Percentiles rank a stretch among this genome's conserved stretches.
Conservation (phyloP, 2,888 invertebrate species). For the Chirona hameri region DNA sequence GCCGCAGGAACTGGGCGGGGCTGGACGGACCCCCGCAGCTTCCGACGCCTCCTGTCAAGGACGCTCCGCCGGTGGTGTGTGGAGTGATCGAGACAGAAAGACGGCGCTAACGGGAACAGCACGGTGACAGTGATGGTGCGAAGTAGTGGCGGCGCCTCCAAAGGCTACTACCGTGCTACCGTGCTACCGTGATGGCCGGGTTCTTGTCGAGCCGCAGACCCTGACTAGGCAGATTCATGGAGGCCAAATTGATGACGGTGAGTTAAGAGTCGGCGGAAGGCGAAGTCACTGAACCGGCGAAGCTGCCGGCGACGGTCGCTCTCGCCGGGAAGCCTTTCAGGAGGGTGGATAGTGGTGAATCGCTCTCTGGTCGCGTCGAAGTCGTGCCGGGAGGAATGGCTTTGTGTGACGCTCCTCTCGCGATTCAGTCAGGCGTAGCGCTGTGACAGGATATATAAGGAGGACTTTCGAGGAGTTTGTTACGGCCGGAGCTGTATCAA, state of each 20-base stretch:
- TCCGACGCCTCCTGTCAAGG: background rate
- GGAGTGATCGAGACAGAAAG: background rate
- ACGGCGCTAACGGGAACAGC: background rate
- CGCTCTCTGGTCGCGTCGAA: background rate
- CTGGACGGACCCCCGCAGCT: background rate
- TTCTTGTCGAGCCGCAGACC: background rate
- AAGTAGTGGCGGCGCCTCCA: too few relatives aligned
- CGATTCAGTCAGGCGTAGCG: background rate
- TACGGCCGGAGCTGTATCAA: too few relatives aligned
- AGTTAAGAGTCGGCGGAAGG: background rate
- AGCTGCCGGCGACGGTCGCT: background rate
- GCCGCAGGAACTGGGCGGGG: background rate
- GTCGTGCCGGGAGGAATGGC: too few relatives aligned
- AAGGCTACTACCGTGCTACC: background rate
- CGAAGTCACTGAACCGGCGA: background rate
- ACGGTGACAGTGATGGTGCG: background rate
- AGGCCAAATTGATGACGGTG: background rate
- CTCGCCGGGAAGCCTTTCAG: background rate
- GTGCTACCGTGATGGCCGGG: background rate
- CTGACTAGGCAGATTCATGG: background rate
- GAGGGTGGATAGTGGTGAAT: too few relatives aligned
- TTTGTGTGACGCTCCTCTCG: background rate
- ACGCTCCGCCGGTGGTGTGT: background rate
- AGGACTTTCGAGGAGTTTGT: too few relatives aligned
- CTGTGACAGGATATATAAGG: background rate